Evolutionary conservation across 2,113 vertebrate genomes (phyloP), one percentile per base, ranked within the genome.

Genomic region (Nestor notabilis): DNA sequence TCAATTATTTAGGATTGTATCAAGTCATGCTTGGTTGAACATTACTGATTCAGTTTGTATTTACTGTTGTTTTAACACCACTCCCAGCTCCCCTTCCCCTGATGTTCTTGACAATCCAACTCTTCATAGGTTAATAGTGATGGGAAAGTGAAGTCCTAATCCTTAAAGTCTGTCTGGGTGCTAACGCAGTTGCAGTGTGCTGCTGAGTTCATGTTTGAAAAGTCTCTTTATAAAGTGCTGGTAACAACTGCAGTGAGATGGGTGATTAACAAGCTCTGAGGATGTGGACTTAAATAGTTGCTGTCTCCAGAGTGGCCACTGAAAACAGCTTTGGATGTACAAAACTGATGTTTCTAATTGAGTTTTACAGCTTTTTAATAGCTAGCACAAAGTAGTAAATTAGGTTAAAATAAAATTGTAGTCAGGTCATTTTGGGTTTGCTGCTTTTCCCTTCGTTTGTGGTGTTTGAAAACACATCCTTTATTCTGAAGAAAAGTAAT

Each of bases 71-170:
- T 89, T 92, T 81, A 86, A 68, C 37, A 35, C 7, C 11, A 49
- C 37, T 37, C 50, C 29, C 24, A 16, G 49, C 13, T 10, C 18
- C 3, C 13, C 3, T 24, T 5, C 6, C 4, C 25, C 0, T 0
- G 13, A 16, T 41, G 13, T 24, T 75, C 15, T 16, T 49, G 56
- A 27, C 75, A 79, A 23, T n/a, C 43, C 15, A 60, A 0, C 44
- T 23, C 16, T 35, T 55, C 35, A 3, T n/a, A 65, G 35, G 47
- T 50, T 41, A 27, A 21, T 1, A 17, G 43, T 11, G 25, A 13
- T 29, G 50, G 69, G 27, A 77, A n/a, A 19, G 29, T 27, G 77
- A 56, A 65, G 65, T 43, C 27, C 20, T 14, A 4, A 7, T 2
- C 18, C 37, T 52, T 60, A 4, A 33, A 37, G 44, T 39, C 15